Conservation (phyloP, 2,888 invertebrate genomes). For the Ctena decussata region DNA sequence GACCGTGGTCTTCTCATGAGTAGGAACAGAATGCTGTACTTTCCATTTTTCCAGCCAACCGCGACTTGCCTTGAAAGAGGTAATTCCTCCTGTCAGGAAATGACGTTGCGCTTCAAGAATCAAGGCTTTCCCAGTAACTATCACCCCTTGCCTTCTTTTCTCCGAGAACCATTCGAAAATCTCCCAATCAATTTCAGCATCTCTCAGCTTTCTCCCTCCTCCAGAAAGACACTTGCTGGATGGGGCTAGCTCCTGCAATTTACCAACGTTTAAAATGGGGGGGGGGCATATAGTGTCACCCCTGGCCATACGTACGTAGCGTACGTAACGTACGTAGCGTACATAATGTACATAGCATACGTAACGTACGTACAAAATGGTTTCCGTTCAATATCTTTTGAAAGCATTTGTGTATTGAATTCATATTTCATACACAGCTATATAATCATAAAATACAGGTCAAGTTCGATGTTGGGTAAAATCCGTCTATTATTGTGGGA, state of each 20-base stretch:
- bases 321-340: too few species aligned
- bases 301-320: too few species aligned
- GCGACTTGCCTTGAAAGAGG: slow-evolving; percentile 22
- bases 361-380: too few species aligned
- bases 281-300: too few species aligned
- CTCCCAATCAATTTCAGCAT: background rate
- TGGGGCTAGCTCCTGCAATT: background rate
- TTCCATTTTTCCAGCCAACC: slow-evolving; percentile 34
- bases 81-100: slow-evolving; percentile 3
- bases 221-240: slow-evolving; percentile 17
- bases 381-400: too few species aligned
- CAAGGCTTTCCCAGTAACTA: slow-evolving; percentile 26
- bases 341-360: too few species aligned
- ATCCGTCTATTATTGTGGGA: too few species aligned
- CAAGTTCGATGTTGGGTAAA: too few species aligned
- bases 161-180: slow-evolving; percentile 37
- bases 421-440: too few species aligned
- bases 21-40: slow-evolving; percentile 17
- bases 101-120: slow-evolving; percentile 25
- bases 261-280: background rate
- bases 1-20: slow-evolving; percentile 19
- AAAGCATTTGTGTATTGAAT: too few species aligned
- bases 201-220: slow-evolving; percentile 2
- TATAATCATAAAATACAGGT: too few species aligned
- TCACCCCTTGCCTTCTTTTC: background rate